These are phyloP conservation scores for Chalcosyrphus nemorum DNA, from an alignment of 2,888 invertebrate species.

Conservation along the genomic window DNA sequence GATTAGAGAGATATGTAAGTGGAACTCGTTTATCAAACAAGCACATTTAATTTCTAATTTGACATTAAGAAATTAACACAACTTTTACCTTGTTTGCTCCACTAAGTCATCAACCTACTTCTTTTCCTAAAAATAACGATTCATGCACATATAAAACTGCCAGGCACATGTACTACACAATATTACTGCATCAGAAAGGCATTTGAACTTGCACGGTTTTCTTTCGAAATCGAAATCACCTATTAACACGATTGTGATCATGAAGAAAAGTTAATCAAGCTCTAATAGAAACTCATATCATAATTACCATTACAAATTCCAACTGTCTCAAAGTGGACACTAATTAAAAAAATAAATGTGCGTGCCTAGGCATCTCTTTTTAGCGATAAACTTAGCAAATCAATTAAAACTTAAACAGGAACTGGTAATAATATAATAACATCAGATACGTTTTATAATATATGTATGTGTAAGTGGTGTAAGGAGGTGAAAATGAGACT, in stretches of 20 bases:
- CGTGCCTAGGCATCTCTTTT: neutral
- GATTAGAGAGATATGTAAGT: no score
- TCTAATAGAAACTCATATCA: no score
- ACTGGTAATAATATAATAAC: conserved; percentile 10
- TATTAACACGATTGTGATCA: neutral
- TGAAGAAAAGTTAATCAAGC: no score
- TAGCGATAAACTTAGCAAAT: neutral
- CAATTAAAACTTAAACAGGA: conserved; percentile 22
- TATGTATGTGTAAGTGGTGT: no score
- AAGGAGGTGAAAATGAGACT: neutral
- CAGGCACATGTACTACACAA: no score
- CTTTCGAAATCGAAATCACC: neutral
- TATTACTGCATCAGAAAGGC: neutral
- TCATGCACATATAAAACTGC: no score
- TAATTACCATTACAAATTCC: neutral
- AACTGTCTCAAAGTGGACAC: neutral
- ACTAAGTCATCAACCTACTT: no score
- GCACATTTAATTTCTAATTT: no score
- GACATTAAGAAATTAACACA: no score
- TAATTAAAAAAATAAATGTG: conserved; percentile 2
- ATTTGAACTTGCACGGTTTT: neutral
- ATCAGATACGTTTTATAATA: neutral
- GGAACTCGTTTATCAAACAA: no score
- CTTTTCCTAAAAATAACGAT: no score
- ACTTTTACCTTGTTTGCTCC: no score